Evolutionary conservation across 1,140 invertebrate species (phyloP).

Genomic region (Hetaerina americana): DNA sequence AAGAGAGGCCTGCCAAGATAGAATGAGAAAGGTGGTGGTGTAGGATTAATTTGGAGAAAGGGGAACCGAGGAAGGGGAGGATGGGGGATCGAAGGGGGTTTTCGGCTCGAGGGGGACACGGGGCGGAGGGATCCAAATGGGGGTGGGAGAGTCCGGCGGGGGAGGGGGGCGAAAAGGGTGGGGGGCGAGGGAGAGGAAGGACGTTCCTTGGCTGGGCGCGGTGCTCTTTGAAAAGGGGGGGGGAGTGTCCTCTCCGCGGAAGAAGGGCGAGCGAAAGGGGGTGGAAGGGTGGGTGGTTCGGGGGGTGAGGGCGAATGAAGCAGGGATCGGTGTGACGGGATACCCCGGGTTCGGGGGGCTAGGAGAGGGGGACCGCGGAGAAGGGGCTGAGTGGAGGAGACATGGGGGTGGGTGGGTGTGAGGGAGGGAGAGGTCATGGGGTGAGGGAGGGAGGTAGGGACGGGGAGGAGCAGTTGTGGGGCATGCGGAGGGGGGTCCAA

Average conservation of each 20-base stretch:
- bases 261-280: too few relatives aligned
- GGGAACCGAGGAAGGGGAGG: slow-evolving; percentile 16
- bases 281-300: too few relatives aligned
- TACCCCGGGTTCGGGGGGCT: too few relatives aligned
- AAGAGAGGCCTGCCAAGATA: slow-evolving; percentile 5
- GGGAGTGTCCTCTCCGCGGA: too few relatives aligned
- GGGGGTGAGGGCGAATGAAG: too few relatives aligned
- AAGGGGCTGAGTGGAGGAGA: slow-evolving; percentile 19
- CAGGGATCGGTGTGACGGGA: too few relatives aligned
- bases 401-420: too few relatives aligned
- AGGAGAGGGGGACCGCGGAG: slow-evolving; percentile 30
- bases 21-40: slow-evolving; percentile 11
- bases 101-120: slow-evolving; percentile 33
- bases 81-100: slow-evolving; percentile 25
- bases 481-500: background rate
- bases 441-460: slow-evolving; percentile 9
- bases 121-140: slow-evolving; percentile 20
- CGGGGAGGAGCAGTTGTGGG: slow-evolving; percentile 14
- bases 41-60: slow-evolving; percentile 9
- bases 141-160: too few relatives aligned
- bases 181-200: too few relatives aligned
- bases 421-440: background rate
- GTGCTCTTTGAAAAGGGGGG: too few relatives aligned
- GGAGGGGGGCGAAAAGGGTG: too few relatives aligned
- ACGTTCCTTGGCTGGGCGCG: too few relatives aligned